These are phyloP conservation scores for Danionella cerebrum DNA, from an alignment of 2,113 vertebrate species.

Conservation along the genomic window DNA sequence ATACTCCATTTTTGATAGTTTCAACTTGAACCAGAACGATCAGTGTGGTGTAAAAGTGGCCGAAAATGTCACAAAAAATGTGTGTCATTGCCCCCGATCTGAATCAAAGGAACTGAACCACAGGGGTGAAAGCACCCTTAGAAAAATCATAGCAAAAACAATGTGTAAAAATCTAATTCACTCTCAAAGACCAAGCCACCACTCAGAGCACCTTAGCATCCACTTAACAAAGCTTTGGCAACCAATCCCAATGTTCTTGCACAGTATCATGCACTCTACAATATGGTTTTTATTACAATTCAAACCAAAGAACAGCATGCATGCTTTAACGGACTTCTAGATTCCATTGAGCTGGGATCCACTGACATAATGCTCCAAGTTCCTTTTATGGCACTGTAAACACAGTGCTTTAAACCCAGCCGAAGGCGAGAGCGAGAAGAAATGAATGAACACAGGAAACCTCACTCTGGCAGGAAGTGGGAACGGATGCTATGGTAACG, in stretches of 20 bases:
- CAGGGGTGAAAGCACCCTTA: too few relatives aligned
- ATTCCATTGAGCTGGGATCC: slow-evolving; percentile 51
- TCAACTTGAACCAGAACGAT: too few relatives aligned
- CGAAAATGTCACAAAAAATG: too few relatives aligned
- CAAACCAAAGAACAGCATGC: background rate
- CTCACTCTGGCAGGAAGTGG: slow-evolving; percentile 70
- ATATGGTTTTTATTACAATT: background rate
- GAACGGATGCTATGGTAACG: slow-evolving; percentile 69
- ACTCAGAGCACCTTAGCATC: background rate
- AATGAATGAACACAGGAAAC: slow-evolving; percentile 76
- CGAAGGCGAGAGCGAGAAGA: slow-evolving; percentile 43
- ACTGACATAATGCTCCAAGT: slow-evolving; percentile 48
- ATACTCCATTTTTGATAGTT: too few relatives aligned
- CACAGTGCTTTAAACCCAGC: slow-evolving; percentile 52
- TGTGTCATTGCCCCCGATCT: background rate
- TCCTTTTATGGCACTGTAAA: slow-evolving; percentile 69
- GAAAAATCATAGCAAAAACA: too few relatives aligned
- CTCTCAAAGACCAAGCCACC: background rate
- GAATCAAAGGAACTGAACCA: too few relatives aligned
- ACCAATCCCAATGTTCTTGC: background rate
- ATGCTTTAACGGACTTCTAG: background rate
- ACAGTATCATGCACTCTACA: background rate
- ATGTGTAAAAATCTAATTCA: background rate
- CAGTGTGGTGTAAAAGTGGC: too few relatives aligned
- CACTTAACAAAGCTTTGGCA: background rate